Evolutionary conservation across 2,113 vertebrate species (phyloP).

Genomic region (Bos indicus): DNA sequence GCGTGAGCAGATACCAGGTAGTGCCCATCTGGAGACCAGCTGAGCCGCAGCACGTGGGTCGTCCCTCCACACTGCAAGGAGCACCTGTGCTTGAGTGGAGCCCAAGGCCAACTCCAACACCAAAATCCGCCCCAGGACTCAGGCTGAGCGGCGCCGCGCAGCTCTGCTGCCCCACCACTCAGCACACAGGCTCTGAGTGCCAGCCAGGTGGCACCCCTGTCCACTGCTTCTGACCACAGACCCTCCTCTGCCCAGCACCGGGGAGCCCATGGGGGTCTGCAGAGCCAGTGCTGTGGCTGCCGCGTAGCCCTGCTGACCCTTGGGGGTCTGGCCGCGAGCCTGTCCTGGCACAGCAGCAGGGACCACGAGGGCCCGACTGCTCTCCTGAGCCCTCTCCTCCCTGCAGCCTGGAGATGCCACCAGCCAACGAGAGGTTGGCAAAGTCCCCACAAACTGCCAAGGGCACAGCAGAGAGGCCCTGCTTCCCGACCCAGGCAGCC

Average conservation of each 20-base stretch:
- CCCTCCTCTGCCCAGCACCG: not conserved
- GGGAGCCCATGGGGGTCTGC: not conserved
- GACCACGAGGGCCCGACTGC: not conserved
- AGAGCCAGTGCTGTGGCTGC: not conserved
- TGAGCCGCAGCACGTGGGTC: conserved; percentile 95
- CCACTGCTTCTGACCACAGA: not conserved
- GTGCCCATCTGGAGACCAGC: conserved; percentile 99
- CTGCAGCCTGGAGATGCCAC: not conserved
- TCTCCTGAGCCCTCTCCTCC: not conserved
- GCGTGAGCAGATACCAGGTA: conserved; percentile 98
- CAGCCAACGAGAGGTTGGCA: not conserved
- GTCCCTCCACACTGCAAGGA: conserved; percentile 93
- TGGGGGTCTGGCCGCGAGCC: not conserved
- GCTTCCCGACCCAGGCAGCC: not conserved
- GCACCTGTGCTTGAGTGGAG: not conserved
- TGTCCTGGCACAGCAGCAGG: not conserved
- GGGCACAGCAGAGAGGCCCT: not conserved
- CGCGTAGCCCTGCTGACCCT: not conserved
- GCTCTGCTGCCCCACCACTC: not conserved
- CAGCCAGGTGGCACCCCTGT: not conserved
- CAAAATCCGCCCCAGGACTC: not conserved
- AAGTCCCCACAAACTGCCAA: not conserved
- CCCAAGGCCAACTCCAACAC: not conserved
- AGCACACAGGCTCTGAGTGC: not conserved
- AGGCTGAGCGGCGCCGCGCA: not conserved